Evolutionary conservation across 2,797 vertebrate genomes (phyloP).

Genomic region (Catamblyrhynchus diadema): DNA sequence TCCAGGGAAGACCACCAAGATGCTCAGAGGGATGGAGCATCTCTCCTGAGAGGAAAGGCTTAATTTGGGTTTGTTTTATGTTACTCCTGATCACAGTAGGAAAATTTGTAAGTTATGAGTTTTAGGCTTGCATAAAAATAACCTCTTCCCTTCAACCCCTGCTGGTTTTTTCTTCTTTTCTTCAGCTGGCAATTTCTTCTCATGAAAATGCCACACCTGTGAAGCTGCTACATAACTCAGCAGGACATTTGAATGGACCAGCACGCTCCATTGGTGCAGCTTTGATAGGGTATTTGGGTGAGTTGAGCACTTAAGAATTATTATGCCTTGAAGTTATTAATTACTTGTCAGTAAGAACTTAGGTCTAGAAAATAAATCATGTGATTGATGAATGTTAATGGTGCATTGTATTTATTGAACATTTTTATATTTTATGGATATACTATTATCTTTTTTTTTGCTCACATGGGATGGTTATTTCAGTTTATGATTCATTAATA

Average conservation of each 20-base stretch:
- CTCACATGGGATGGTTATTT: not conserved
- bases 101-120: not conserved
- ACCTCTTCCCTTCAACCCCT: fast-evolving
- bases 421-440: not conserved
- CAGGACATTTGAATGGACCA: slow-evolving; percentile 92
- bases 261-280: slow-evolving; percentile 91
- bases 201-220: slow-evolving; percentile 98
- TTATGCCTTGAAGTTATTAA: not conserved
- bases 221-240: slow-evolving; percentile 92
- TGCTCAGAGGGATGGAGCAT: not conserved
- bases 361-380: not conserved
- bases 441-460: not conserved
- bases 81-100: not conserved
- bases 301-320: slow-evolving; percentile 4
- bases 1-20: not conserved
- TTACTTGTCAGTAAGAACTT: not conserved
- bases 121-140: not conserved
- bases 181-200: slow-evolving; percentile 91
- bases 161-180: not conserved
- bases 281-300: slow-evolving; percentile 95
- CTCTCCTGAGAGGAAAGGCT: not conserved
- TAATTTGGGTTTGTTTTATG: not conserved
- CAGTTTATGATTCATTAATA: not conserved
- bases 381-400: not conserved
- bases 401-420: not conserved